A percentile compares a stretch with the other conserved stretches of the same genome.
phyloP scores from a whole-genome alignment of 2,888 invertebrate species.

The Imbricaverruca yamaguchii region DNA sequence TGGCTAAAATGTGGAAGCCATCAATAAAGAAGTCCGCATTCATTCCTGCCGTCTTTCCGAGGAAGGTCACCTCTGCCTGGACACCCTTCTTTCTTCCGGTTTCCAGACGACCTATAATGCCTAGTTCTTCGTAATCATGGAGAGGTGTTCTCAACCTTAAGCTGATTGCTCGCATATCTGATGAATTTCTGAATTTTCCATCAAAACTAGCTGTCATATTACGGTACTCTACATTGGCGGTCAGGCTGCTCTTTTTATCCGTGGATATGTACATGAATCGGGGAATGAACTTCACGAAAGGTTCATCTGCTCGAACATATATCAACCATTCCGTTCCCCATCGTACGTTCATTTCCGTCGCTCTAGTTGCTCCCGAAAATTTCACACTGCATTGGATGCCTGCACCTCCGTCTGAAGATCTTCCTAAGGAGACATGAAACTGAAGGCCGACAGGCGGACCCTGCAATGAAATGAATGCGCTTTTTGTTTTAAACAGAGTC shows the following conservation, averaged over 20 bases:
- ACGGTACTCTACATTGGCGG: not conserved
- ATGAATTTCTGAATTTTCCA: not conserved
- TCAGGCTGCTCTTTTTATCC: not conserved
- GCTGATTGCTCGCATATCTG: not conserved
- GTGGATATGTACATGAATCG: not conserved
- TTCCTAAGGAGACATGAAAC: not conserved
- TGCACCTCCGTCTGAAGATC: too few relatives aligned
- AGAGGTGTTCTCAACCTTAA: not conserved
- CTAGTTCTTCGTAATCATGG: not conserved
- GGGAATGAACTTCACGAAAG: not conserved
- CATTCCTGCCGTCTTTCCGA: not conserved
- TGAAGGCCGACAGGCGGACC: not conserved
- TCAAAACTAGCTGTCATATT: not conserved
- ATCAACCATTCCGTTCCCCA: not conserved
- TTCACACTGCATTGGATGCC: not conserved
- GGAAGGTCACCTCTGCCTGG: not conserved
- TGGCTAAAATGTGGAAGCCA: not conserved
- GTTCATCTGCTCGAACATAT: not conserved
- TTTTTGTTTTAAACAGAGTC: not conserved
- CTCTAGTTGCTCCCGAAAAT: not conserved
- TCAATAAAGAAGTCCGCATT: not conserved
- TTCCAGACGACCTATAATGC: not conserved
- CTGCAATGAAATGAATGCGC: not conserved
- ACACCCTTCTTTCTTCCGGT: not conserved
- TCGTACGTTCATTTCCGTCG: not conserved